Evolutionary conservation across 2,113 vertebrate genomes (phyloP).

Genomic region (Brachypteracias leptosomus): DNA sequence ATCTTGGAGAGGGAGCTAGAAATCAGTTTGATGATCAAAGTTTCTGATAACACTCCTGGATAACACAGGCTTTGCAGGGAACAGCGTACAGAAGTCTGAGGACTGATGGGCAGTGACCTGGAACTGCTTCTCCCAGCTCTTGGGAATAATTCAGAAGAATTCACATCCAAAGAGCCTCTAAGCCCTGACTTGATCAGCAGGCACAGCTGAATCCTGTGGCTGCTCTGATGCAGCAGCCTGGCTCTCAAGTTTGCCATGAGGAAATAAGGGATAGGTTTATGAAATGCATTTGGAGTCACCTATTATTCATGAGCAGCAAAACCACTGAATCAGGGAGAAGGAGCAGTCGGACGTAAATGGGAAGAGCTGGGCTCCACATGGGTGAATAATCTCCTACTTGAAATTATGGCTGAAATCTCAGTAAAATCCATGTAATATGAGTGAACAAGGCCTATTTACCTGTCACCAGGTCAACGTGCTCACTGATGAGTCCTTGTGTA

Average conservation of each 20-base stretch:
- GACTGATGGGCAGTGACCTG: not conserved
- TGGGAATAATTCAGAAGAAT: not conserved
- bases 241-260: not conserved
- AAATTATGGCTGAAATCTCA: not conserved
- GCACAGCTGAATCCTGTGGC: not conserved
- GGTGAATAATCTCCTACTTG: not conserved
- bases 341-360: not conserved
- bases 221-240: not conserved
- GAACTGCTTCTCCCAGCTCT: not conserved
- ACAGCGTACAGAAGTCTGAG: not conserved
- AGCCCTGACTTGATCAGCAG: not conserved
- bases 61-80: not conserved
- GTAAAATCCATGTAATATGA: not conserved
- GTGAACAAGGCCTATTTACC: not conserved
- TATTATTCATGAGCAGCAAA: not conserved
- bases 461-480: not conserved
- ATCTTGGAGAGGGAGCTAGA: not conserved
- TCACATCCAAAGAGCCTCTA: not conserved
- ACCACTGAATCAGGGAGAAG: not conserved
- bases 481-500: not conserved
- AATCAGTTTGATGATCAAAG: not conserved
- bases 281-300: not conserved
- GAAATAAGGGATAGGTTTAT: not conserved
- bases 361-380: not conserved
- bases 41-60: not conserved